A percentile compares a stretch with the other conserved stretches of the same genome.
These are phyloP conservation scores for Apis laboriosa DNA, from an alignment of 1,140 invertebrate genomes.

Conservation along the genomic window DNA sequence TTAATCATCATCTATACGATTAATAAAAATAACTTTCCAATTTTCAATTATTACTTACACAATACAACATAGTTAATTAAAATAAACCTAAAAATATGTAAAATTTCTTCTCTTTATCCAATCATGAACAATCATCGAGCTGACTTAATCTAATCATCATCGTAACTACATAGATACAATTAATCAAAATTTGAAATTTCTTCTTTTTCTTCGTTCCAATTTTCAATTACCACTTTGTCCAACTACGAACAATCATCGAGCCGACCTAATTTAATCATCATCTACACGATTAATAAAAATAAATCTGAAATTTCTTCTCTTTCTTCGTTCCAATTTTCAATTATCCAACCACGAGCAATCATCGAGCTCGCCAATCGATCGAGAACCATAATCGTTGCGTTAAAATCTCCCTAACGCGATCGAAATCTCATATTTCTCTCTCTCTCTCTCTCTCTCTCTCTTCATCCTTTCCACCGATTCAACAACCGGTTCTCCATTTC, in stretches of 20 bases:
- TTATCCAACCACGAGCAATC: not conserved
- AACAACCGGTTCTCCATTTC: constrained; percentile 40
- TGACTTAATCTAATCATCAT: not conserved
- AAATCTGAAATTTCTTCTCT: not conserved
- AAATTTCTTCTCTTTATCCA: not conserved
- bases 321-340: not conserved
- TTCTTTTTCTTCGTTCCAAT: not conserved
- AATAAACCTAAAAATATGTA: no score
- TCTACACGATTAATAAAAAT: no score
- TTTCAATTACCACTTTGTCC: not conserved
- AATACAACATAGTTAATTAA: no score
- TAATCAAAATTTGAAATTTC: not conserved
- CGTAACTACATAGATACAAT: no score
- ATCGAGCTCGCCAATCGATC: not conserved
- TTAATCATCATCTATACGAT: no score
- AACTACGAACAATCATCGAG: not conserved
- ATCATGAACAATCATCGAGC: not conserved
- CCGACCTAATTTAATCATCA: no score
- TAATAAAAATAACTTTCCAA: no score
- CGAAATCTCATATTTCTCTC: not conserved
- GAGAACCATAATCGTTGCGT: not conserved
- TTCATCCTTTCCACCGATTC: not conserved
- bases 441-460: not conserved
- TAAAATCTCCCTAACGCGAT: constrained; percentile 15
- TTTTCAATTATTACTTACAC: no score